phyloP scores from a whole-genome alignment of 2,888 invertebrate species.

The Hyposoter didymator region DNA sequence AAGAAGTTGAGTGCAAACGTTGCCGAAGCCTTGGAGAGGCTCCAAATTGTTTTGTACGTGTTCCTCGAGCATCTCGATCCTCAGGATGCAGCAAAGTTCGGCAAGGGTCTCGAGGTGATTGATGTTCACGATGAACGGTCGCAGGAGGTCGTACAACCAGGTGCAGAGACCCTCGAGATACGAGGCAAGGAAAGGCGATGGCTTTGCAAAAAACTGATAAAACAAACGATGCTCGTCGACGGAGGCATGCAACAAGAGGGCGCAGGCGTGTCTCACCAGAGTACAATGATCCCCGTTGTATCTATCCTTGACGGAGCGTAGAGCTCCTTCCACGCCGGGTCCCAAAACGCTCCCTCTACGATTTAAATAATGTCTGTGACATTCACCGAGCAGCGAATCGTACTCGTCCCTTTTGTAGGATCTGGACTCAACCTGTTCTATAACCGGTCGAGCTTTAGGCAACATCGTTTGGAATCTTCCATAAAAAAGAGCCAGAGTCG shows the following conservation, averaged over 20 bases:
- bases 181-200: slow-evolving; percentile 88
- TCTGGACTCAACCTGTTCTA: slow-evolving; percentile 93
- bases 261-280: slow-evolving; percentile 93
- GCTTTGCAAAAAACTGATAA: slow-evolving; percentile 93
- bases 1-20: slow-evolving; percentile 91
- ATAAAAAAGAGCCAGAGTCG: slow-evolving; percentile 94
- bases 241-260: slow-evolving; percentile 96
- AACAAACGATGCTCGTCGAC: slow-evolving; percentile 97
- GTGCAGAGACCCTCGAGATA: slow-evolving; percentile 95
- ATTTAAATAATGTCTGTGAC: slow-evolving; percentile 93
- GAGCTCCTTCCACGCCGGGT: slow-evolving; percentile 85
- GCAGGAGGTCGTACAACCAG: slow-evolving; percentile 94
- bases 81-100: slow-evolving; percentile 96
- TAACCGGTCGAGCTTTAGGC: slow-evolving; percentile 92
- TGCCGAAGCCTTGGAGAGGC: slow-evolving; percentile 91
- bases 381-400: slow-evolving; percentile 90
- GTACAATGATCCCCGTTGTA: slow-evolving; percentile 92
- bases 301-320: slow-evolving; percentile 83
- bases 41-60: slow-evolving; percentile 93
- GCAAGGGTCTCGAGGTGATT: slow-evolving; percentile 98
- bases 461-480: slow-evolving; percentile 98
- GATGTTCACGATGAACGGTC: slow-evolving; percentile 97
- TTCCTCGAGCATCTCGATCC: slow-evolving; percentile 96
- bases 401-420: slow-evolving; percentile 91
- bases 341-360: slow-evolving; percentile 88